These are phyloP conservation scores for Paramormyrops kingsleyae DNA, from an alignment of 2,113 vertebrate species.

Conservation along the genomic window DNA sequence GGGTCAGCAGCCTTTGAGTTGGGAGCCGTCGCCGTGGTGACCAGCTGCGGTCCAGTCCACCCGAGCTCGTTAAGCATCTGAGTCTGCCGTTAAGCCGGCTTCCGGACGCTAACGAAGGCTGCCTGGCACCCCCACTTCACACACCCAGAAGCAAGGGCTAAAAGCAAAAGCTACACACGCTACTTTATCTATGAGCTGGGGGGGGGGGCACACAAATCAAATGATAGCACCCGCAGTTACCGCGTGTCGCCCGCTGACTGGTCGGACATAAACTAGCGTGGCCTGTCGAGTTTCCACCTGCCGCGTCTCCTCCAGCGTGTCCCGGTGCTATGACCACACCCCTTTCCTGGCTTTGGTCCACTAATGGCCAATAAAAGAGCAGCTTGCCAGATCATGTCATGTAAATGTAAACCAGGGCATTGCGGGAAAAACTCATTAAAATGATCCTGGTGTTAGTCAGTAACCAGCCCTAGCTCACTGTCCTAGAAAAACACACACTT, in stretches of 20 bases:
- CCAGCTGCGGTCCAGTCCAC: background rate
- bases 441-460: background rate
- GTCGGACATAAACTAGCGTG: background rate
- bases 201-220: background rate
- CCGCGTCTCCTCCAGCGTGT: background rate
- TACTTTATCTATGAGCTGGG: background rate
- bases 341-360: background rate
- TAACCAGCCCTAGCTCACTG: background rate
- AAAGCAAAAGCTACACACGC: background rate
- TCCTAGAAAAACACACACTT: background rate
- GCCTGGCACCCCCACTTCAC: background rate
- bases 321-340: background rate
- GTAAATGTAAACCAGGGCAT: slow-evolving; percentile 1
- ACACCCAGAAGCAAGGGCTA: background rate
- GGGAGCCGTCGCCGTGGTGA: slow-evolving; percentile 45
- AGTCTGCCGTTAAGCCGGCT: background rate
- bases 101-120: slow-evolving; percentile 8
- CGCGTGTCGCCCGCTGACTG: background rate
- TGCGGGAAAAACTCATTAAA: background rate
- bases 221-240: background rate
- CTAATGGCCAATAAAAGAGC: background rate
- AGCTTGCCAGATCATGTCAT: background rate
- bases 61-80: slow-evolving; percentile 15
- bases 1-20: slow-evolving; percentile 53
- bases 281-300: background rate